These are phyloP conservation scores for Grus americana DNA, from an alignment of 2,113 vertebrate genomes.

Conservation along the genomic window DNA sequence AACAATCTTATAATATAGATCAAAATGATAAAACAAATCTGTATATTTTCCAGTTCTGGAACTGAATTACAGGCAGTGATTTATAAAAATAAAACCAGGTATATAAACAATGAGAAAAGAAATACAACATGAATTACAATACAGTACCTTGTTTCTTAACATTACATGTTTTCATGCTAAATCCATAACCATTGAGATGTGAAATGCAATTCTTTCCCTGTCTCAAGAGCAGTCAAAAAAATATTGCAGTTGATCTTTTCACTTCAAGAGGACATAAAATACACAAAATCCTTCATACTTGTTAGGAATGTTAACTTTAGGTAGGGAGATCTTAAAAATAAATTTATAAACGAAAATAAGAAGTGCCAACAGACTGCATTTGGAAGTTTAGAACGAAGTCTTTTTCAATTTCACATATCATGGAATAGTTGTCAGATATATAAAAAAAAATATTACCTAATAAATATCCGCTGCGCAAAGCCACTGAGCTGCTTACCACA, in stretches of 20 bases:
- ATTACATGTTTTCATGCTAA: background rate
- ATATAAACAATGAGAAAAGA: background rate
- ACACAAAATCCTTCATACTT: background rate
- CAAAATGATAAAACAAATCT: background rate
- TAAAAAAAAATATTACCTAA: background rate
- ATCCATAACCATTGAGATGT: background rate
- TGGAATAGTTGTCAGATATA: background rate
- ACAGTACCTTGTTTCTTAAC: background rate
- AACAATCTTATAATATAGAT: accelerated
- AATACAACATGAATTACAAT: background rate
- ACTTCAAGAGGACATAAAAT: background rate
- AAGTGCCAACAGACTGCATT: background rate
- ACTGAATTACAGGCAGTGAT: background rate
- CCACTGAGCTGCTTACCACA: background rate
- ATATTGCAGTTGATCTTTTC: background rate
- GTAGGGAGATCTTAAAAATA: background rate
- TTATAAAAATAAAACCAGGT: background rate
- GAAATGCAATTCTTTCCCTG: background rate
- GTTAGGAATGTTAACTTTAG: background rate
- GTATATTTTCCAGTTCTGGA: background rate
- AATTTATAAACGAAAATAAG: background rate
- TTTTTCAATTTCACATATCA: background rate
- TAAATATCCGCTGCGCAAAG: background rate
- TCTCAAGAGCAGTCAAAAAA: background rate
- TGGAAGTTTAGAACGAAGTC: background rate